Base-by-base conservation (phyloP, 2,797 vertebrate species). In the Sebastes taczanowskii region DNA sequence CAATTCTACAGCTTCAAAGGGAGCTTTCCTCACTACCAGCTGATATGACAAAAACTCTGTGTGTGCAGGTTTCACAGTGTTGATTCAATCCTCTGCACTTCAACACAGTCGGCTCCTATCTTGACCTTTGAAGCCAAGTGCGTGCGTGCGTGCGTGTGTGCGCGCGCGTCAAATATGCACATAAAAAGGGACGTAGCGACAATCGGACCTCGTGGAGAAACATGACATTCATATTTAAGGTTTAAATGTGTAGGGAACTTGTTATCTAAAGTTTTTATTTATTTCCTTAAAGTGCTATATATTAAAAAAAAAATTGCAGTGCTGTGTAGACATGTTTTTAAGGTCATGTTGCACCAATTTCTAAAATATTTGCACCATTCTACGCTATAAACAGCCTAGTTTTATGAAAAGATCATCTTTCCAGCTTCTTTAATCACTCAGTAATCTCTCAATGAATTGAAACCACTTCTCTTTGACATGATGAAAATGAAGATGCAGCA, bases 111-210 rank as follows among this genome's bases (percentile, higher is more conserved):
- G 3, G 69, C 61, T 74, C 25, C 4, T 79, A 73, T 74, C 46
- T 55, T 78, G 80, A 92, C 88, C 89, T 91, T 87, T 89, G 87
- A 80, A 88, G 81, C 23, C 66, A 91, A 84, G 16, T 60, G 58
- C 32, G 20, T 68, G 66, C 25, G 22, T 61, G 9, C 49, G 69
- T 81, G 34, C 14, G 6, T 32, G 58, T 66, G 22, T 61, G 32
- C 8, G 6, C 22, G 59, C 3, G 52, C 5, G 7, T 42, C 34
- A 74, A 61, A 73, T 71, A 34, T 60, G 25, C 18, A 62, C 38
- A 58, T 68, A 14, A 80, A 71, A 69, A 61, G 13, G 30, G 30
- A 49, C 5, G 20, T 11, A 14, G 34, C 0, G 0, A 23, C 29
- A 16, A 16, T 42, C 6, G 1, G 52, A 27, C 20, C 38, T 23